These are phyloP conservation scores for Diaprepes abbreviatus DNA, from an alignment of 2,888 invertebrate genomes.

Conservation along the genomic window DNA sequence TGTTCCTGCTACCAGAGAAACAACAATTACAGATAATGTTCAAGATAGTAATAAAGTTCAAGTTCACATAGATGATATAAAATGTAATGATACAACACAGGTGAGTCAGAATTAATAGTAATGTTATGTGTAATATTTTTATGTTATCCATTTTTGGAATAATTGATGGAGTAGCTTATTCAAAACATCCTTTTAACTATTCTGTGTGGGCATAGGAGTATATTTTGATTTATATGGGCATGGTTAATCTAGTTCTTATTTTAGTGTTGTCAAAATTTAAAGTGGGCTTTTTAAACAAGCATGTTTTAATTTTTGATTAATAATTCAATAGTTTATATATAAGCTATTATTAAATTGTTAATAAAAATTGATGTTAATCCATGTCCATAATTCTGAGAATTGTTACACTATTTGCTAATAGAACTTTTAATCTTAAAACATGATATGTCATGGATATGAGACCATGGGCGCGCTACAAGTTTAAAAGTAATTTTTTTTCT, in stretches of 20 bases:
- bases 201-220: slow-evolving; percentile 1
- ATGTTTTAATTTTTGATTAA: neutral
- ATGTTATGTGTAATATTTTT: neutral
- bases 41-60: slow-evolving; percentile 31
- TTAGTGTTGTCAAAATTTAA: neutral
- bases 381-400: too few species aligned
- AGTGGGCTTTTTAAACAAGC: neutral
- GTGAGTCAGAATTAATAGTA: slow-evolving; percentile 22
- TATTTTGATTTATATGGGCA: slow-evolving; percentile 8
- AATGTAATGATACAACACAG: slow-evolving; percentile 27
- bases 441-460: too few species aligned
- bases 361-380: too few species aligned
- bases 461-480: too few species aligned
- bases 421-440: too few species aligned
- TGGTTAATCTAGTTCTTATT: slow-evolving; percentile 4
- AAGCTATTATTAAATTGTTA: too few species aligned
- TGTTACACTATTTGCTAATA: too few species aligned
- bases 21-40: neutral
- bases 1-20: neutral
- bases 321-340: too few species aligned
- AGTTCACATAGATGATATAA: slow-evolving; percentile 19
- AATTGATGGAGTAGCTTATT: neutral
- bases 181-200: neutral
- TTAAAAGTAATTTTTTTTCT: too few species aligned
- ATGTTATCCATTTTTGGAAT: slow-evolving; percentile 11